Evolutionary conservation across 2,113 vertebrate species (phyloP), one percentile per base, ranked within the genome.

Genomic region (Salminus brasiliensis): DNA sequence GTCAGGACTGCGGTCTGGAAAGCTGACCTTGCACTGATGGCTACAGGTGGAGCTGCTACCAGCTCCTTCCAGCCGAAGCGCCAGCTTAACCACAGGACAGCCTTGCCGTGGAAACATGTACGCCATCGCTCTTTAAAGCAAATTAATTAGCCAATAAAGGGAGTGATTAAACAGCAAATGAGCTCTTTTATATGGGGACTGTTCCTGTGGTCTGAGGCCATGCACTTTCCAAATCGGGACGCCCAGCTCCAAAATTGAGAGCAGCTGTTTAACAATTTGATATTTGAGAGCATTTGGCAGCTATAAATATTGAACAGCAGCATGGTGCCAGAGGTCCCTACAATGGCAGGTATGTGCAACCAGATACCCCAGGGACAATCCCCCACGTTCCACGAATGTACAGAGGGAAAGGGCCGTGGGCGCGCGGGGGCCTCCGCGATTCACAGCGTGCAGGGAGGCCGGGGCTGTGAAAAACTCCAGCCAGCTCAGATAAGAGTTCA

Each of bases 281-380:
- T 81, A 81, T 81, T 84, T 74, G 79, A 84, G 74, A 84, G 83
- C 70, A 72, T 81, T 84, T 81, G 83, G 63, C n/a, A 53, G 75
- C 74, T 84, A 84, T 84, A 84, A 84, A 84, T 84, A 81, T 81
- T 84, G 79, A 84, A 81, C 83, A 81, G 83, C 78, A 71, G 74
- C 72, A 62, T 5, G 23, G 70, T 81, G 78, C 79, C 83, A 81
- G 70, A 66, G 79, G 79, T 78, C 74, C 67, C 79, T 78, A 84
- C 74, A 84, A 81, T 77, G 83, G 79, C 74, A 84, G 74, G 79
- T 84, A 84, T 84, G 83, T 59, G 83, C 80, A 76, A 84, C 65
- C 74, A 84, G 83, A 84, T 81, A 84, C 74, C 63, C 74, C 70
- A 81, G 70, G 69, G 78, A 84, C 76, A 84, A 78, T 78, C 79